phyloP scores from a whole-genome alignment of 92 coral and sea anemone genomes.

The Chrysogorgia sp. region DNA sequence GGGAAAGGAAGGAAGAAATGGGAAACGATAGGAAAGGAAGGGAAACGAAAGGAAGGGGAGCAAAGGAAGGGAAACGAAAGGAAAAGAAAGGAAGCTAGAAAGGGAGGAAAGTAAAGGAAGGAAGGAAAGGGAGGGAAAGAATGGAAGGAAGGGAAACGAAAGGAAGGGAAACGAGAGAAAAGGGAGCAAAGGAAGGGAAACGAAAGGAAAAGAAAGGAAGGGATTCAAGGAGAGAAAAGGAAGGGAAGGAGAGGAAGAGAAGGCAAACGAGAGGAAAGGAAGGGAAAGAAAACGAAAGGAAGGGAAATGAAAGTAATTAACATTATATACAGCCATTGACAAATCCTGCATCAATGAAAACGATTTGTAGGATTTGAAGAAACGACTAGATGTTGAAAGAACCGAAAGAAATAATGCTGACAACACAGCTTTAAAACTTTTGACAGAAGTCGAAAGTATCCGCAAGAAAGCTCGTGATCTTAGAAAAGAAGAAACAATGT shows the following conservation, averaged over 20 bases:
- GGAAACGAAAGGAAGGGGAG: not conserved
- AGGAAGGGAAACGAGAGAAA: not conserved
- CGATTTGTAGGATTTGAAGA: constrained; percentile 78
- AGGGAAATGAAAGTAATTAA: too few relatives aligned
- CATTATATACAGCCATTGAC: not conserved
- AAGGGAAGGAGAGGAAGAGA: too few relatives aligned
- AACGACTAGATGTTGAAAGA: constrained; percentile 84
- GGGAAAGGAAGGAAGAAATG: not conserved
- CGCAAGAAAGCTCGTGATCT: constrained; percentile 78
- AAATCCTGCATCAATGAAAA: not conserved
- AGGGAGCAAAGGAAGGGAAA: not conserved
- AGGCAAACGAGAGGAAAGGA: too few relatives aligned
- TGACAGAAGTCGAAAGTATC: constrained; percentile 82
- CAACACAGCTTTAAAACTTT: constrained; percentile 73
- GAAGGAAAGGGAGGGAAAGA: not conserved
- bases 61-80: not conserved
- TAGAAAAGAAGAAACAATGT: constrained; percentile 89
- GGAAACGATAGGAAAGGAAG: not conserved
- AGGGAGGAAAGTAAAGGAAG: not conserved
- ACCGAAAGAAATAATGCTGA: constrained; percentile 84
- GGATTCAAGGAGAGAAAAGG: not conserved
- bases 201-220: not conserved
- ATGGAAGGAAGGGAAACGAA: not conserved
- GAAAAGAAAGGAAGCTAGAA: not conserved
- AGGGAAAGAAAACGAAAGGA: too few relatives aligned